Evolutionary conservation across 1,140 invertebrate genomes (phyloP).

Genomic region (Diabrotica virgifera): DNA sequence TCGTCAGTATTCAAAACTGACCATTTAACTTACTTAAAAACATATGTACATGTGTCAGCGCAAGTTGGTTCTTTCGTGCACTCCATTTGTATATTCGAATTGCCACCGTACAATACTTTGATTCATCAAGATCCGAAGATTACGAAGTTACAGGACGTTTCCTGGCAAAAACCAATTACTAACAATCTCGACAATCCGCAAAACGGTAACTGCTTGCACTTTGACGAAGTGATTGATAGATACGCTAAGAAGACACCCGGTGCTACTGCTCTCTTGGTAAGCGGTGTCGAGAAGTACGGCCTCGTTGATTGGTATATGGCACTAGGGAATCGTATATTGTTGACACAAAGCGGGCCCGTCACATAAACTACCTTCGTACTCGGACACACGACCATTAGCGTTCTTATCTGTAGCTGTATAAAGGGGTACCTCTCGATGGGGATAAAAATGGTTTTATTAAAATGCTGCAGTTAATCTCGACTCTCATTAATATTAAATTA

Average conservation of each 20-base stretch:
- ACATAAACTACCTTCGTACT: neutral
- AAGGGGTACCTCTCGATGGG: no score
- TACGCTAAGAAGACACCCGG: neutral
- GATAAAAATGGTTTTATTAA: no score
- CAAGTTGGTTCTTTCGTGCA: no score
- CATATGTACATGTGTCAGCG: no score
- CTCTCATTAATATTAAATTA: no score
- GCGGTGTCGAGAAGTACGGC: conserved; percentile 1
- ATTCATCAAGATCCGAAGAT: neutral
- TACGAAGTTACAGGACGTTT: neutral
- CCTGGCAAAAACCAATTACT: conserved; percentile 2
- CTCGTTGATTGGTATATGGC: neutral
- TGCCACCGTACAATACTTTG: neutral
- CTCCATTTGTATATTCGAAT: no score
- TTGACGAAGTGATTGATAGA: neutral
- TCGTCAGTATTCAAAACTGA: no score
- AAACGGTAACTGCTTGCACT: neutral
- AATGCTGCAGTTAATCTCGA: no score
- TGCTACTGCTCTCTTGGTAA: neutral
- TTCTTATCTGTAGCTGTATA: neutral
- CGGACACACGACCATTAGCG: neutral
- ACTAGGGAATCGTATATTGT: neutral
- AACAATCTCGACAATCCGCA: neutral
- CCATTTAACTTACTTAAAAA: no score
- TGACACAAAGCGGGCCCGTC: neutral